Base-by-base conservation (phyloP, 2,797 vertebrate species). In the Hippocampus kuda region DNA sequence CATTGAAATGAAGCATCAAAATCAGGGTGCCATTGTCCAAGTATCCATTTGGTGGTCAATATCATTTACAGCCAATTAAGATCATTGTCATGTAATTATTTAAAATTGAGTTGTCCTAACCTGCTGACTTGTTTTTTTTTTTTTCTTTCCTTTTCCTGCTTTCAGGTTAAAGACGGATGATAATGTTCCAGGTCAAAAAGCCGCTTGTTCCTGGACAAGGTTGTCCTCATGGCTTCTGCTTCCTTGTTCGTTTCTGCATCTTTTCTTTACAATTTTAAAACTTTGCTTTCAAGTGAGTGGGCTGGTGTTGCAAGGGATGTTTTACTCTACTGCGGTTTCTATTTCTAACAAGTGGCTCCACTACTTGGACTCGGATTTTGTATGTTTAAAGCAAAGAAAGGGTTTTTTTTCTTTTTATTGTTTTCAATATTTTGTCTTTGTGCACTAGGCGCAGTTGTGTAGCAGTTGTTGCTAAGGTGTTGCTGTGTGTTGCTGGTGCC, bases 361-460 rank as follows among this genome's bases (percentile, higher is more conserved):
- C 24, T 48, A 20, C 63, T 18, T 26, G 63, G 61, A 42, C 63
- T 8, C 24, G 4, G n/a, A 59, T 75, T 73, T 68, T 44, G 5
- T 63, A 70, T 68, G 48, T 72, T 57, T 72, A 27, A 65, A 26
- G 24, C 42, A 16, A 16, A 24, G 26, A 6, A 44, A 18, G 3
- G 61, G 5, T 44, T 9, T 54, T 54, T 54, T 38, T 38, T 8
- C 34, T 38, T 7, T 68, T 71, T 71, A 65, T 64, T 84, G 68
- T 84, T 48, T 65, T 65, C 93, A 91, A 93, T 95, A 92, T 97
- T 91, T 97, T 94, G 96, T 94, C 97, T 94, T 91, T 95, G 95
- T 97, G 96, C 95, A 97, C 94, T 97, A 98, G 96, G 96, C 94
- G 94, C 94, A 97, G 96, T 96, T 95, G 94, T 96, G 94, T 98